These are phyloP conservation scores for Epinotia ramella DNA, from an alignment of 2,888 invertebrate genomes.

Conservation along the genomic window DNA sequence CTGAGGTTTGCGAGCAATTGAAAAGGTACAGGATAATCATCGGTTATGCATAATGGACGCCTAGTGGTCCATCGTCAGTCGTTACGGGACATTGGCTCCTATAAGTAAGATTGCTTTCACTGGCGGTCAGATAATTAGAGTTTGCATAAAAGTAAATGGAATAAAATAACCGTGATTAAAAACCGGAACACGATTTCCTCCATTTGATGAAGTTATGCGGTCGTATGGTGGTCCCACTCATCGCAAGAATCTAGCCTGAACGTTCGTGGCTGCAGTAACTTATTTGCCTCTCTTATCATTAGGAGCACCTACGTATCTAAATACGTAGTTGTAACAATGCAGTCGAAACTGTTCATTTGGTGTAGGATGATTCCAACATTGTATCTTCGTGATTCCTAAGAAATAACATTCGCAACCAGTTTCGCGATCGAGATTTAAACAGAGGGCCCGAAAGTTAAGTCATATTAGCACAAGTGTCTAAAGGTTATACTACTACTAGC, in stretches of 20 bases:
- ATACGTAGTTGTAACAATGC: no score
- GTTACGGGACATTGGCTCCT: slow-evolving; percentile 42
- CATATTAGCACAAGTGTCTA: not conserved
- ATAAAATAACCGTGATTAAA: slow-evolving; percentile 38
- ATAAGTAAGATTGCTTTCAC: slow-evolving; percentile 40
- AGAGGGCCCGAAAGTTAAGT: not conserved
- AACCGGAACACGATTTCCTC: slow-evolving; percentile 23
- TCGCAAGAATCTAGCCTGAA: not conserved
- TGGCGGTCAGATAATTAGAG: slow-evolving; percentile 40
- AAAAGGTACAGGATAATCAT: slow-evolving; percentile 37
- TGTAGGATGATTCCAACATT: no score
- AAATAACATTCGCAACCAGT: not conserved
- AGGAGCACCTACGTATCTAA: no score
- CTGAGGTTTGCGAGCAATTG: slow-evolving; percentile 17
- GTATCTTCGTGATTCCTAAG: no score
- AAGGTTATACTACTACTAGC: no score
- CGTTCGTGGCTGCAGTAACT: not conserved
- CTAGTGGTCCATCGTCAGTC: slow-evolving; percentile 24
- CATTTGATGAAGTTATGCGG: slow-evolving; percentile 11
- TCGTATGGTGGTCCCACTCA: not conserved
- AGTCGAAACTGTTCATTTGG: no score
- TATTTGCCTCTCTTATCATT: not conserved
- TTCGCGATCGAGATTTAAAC: not conserved
- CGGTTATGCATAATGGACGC: slow-evolving; percentile 38
- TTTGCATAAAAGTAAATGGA: slow-evolving; percentile 28